Evolutionary conservation across 2,888 invertebrate species (phyloP), one percentile per base, ranked within the genome.

Genomic region (Oegoconia quadripuncta): DNA sequence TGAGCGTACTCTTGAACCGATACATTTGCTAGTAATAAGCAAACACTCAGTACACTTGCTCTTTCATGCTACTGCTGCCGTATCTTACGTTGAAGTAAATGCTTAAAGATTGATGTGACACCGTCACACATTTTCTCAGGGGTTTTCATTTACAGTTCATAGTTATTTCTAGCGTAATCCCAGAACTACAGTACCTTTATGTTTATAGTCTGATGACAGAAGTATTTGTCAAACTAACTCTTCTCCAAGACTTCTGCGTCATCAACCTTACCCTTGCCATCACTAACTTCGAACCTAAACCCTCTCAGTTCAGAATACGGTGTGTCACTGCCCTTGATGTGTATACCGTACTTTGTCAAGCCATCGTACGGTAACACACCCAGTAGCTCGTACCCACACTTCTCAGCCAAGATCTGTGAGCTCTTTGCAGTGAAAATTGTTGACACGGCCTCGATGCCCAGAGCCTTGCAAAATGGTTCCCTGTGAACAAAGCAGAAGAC

Each of bases 351-450:
- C 1, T 53, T 22, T 43, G 42, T 22, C 80, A 82, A 78, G n/a
- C 65, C 59, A 0, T 34, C 30, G 34, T 79, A 83, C 0, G 51
- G 38, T 4, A 82, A 27, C 5, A 67, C 73, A 0, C 68, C 79
- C 1, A 83, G 42, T 0, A 64, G 37, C 1, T 66, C 50, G 45
- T 67, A 81, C 0, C 74, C 74, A 27, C 73, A 74, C 20, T 82
- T 82, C 0, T 56, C 62, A 0, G 81, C 82, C 2, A 82, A 34
- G 0, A 64, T 70, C 38, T 84, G 83, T 0, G 82, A 83, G 0
- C 73, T 50, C 0, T 44, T 55, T 0, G 84, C 83, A 0, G 83
- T 81, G 60, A 78, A 81, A 0, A 81, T 75, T 0, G 83, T 79
- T 0, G 66, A 71, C 0, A 64, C 58, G 0, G 65, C 79, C 22